Evolutionary conservation across 2,797 vertebrate genomes (phyloP).

Genomic region (Parauchenoglanis ngamensis): DNA sequence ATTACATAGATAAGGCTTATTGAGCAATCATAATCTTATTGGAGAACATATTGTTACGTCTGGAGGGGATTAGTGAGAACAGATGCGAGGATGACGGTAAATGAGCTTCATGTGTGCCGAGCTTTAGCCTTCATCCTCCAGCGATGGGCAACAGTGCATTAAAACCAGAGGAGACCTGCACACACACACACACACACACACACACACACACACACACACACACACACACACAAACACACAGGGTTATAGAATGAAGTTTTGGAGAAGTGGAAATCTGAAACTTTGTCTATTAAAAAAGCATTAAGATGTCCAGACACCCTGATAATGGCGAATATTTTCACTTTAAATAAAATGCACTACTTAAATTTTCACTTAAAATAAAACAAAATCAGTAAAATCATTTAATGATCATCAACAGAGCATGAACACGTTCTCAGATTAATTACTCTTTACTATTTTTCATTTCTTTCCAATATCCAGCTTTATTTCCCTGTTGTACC

Average conservation of each 20-base stretch:
- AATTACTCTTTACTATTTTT: too few species aligned
- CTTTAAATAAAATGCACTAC: not conserved
- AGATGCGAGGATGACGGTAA: slow-evolving; percentile 66
- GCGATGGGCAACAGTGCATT: slow-evolving; percentile 26
- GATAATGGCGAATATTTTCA: too few species aligned
- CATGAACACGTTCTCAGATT: too few species aligned
- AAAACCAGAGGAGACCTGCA: slow-evolving; percentile 41
- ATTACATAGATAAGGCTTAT: slow-evolving; percentile 75
- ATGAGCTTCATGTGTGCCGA: slow-evolving; percentile 40
- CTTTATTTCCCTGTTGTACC: too few species aligned
- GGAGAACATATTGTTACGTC: slow-evolving; percentile 77
- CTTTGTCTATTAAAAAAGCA: not conserved
- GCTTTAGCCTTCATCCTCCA: slow-evolving; percentile 17
- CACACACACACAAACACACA: not conserved
- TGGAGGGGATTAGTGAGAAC: slow-evolving; percentile 66
- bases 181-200: slow-evolving; percentile 7
- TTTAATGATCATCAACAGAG: too few species aligned
- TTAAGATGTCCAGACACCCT: not conserved
- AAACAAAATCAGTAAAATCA: not conserved
- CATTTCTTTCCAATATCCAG: too few species aligned
- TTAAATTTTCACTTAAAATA: not conserved
- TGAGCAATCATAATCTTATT: slow-evolving; percentile 75
- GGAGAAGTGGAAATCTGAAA: not conserved
- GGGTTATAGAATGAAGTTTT: not conserved
- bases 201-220: slow-evolving; percentile 17